phyloP scores from a whole-genome alignment of 1,140 invertebrate genomes.

The Druon quercuslanigerum region DNA sequence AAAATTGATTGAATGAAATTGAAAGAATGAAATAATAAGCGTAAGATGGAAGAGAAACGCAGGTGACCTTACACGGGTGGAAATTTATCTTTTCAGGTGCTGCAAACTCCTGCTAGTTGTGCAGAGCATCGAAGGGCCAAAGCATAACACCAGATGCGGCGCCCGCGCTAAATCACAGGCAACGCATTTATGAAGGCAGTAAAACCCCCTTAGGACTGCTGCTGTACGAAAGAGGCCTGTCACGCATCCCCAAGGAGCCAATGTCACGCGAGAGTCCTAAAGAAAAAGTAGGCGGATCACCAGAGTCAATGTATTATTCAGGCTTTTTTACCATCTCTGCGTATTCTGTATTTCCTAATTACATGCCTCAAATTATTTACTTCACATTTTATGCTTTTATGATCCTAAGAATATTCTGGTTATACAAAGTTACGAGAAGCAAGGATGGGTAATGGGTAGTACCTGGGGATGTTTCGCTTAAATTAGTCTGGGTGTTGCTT shows the following conservation, averaged over 20 bases:
- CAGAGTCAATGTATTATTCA: conserved; percentile 1
- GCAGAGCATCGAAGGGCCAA: conserved; percentile 1
- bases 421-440: neutral
- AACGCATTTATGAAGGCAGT: conserved; percentile 51
- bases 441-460: neutral
- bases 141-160: conserved; percentile 48
- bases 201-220: conserved; percentile 36
- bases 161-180: conserved; percentile 54
- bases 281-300: neutral
- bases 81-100: conserved; percentile 14
- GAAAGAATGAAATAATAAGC: neutral
- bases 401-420: neutral
- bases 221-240: conserved; percentile 13
- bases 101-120: conserved; percentile 7
- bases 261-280: conserved; percentile 29
- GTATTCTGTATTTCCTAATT: neutral
- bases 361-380: neutral
- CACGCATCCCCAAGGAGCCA: conserved; percentile 25
- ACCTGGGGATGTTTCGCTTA: conserved; percentile 22
- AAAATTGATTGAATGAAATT: neutral
- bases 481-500: conserved; percentile 20
- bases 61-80: neutral
- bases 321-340: neutral
- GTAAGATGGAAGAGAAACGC: neutral
- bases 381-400: conserved; percentile 15